These are phyloP conservation scores for Vultur gryphus DNA, from an alignment of 2,797 vertebrate species.

Conservation along the genomic window DNA sequence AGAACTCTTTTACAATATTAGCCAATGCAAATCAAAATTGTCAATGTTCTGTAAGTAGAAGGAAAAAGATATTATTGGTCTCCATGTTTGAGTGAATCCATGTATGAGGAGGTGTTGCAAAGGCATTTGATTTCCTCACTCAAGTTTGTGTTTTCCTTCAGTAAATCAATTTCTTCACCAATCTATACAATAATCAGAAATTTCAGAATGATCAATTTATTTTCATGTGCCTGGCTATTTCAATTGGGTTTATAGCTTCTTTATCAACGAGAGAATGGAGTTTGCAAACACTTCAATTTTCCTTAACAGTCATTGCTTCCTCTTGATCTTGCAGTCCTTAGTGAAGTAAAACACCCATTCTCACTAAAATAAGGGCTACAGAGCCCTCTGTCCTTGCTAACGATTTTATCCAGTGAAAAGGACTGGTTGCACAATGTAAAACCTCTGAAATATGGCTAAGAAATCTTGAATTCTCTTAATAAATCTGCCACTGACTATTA, in stretches of 20 bases:
- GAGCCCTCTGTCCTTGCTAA: neutral
- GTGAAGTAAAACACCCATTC: neutral
- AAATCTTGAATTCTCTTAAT: neutral
- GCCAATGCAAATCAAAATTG: neutral
- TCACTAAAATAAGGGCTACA: neutral
- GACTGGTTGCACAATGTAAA: neutral
- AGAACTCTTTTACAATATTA: neutral
- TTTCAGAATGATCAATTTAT: neutral
- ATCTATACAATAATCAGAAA: neutral
- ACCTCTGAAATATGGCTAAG: neutral
- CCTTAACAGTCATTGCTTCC: neutral
- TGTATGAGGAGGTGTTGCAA: neutral
- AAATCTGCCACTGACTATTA: neutral
- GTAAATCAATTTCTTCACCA: neutral
- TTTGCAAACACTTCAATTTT: neutral
- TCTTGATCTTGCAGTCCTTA: neutral
- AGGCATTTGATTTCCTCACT: constrained; percentile 10
- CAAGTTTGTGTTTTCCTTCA: neutral
- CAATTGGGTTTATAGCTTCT: neutral
- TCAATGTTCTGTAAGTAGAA: neutral
- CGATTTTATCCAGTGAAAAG: neutral
- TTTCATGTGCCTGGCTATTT: neutral
- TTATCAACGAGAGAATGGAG: neutral
- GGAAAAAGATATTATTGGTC: neutral
- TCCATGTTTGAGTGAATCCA: neutral